phyloP scores from a whole-genome alignment of 2,113 vertebrate species.

The Ramphastos sulfuratus region DNA sequence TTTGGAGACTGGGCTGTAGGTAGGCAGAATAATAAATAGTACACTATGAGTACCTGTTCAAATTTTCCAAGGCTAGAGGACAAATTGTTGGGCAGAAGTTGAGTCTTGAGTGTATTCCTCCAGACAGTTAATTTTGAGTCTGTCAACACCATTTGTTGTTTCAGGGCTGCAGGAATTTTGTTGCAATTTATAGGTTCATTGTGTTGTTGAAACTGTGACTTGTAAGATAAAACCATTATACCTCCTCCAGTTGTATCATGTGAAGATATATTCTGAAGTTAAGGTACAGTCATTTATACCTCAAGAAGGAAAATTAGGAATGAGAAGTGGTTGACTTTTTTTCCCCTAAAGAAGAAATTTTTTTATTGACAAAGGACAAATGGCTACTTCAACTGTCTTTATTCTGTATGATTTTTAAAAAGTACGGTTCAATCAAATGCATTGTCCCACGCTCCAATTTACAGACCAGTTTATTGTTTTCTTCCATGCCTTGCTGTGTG shows the following conservation, averaged over 20 bases:
- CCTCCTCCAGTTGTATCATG: constrained; percentile 30
- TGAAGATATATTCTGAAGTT: not conserved
- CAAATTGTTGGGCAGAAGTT: not conserved
- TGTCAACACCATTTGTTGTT: not conserved
- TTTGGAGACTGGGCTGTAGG: not conserved
- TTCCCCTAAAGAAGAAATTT: not conserved
- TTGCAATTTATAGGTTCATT: not conserved
- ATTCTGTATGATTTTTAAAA: not conserved
- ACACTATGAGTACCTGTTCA: not conserved
- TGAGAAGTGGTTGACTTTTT: not conserved
- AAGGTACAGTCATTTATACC: constrained; percentile 31
- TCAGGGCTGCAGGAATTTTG: not conserved
- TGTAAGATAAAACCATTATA: constrained; percentile 36
- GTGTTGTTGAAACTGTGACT: constrained; percentile 43
- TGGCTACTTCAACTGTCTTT: not conserved
- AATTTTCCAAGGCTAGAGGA: not conserved
- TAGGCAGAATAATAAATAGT: not conserved
- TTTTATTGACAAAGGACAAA: not conserved
- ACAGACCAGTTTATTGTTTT: not conserved
- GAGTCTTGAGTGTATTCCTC: not conserved
- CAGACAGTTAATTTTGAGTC: not conserved
- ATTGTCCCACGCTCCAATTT: not conserved
- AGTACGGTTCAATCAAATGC: not conserved
- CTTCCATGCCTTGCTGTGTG: not conserved
- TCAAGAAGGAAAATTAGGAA: constrained; percentile 18